Base-by-base conservation (phyloP, 2,113 vertebrate genomes). In the Chlamydotis undulata region DNA sequence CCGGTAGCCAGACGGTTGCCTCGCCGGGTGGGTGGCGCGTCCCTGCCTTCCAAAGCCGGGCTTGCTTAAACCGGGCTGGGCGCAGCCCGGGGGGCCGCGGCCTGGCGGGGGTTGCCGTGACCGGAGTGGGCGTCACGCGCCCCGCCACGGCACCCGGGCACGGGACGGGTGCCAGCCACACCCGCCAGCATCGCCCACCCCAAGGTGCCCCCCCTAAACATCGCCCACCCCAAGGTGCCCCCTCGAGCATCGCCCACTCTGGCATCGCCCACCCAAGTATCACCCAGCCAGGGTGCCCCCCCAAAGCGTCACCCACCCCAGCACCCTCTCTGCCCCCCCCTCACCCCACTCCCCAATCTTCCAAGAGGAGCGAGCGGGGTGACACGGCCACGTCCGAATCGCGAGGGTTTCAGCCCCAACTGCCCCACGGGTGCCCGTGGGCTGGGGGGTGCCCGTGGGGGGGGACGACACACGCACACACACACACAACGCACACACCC, bases 1-100 rank as follows among this genome's bases (percentile, higher is more conserved):
- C 93, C 29, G 15, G 94, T 70, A 15, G 93, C 95, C 93, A 95
- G 91, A 18, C 35, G 73, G 93, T 55, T 55, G 76, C 95, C 94
- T 56, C 29, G 41, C 41, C 41, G 41, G 64, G 76, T 70, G 95
- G 96, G 94, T 78, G 94, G 91, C 41, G 76, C 37, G 37, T 65
- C 41, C 41, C 47, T 73, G 71, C 87, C 80, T 16, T 24, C 83
- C 35, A 33, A 76, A 12, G 26, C 64, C 22, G 53, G 8, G 31
- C 9, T 9, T 10, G 76, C 83, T 35, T 9, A 2, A 4, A 67
- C 17, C 0, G 18, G 60, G 61, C 63, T 10, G 70, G 61, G 35
- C 83, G 60, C 75, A 29, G 61, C 60, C 2, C 0, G 29, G 29
- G 63, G 49, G 55, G 41, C 52, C 60, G 1, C n/a, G 8, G 61